Evolutionary conservation across 1,140 invertebrate genomes (phyloP), one percentile per base, ranked within the genome.

Genomic region (Hyposmocoma kahamanoa): DNA sequence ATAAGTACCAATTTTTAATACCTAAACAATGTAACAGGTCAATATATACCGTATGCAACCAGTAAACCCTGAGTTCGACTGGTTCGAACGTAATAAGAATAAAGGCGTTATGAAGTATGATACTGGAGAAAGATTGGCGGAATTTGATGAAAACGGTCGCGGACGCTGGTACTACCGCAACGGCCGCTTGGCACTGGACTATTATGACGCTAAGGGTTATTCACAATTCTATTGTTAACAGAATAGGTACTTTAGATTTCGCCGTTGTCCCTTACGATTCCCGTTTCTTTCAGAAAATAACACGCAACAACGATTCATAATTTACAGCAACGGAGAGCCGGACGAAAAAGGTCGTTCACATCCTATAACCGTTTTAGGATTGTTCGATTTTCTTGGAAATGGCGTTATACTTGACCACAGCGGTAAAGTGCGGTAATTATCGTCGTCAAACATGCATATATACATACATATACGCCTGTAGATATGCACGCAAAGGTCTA

Each of bases 21-120:
- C 11, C 24, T n/a, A n/a, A n/a, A 28, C 11, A 11, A 28, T 6
- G 24, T 39, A 51, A 18, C 46, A 77, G 73, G 59, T 72, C 49
- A 63, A 72, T 42, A 52, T 74, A 15, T 72, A 74, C 17, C 69
- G 61, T 50, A 77, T 74, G 71, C 3, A 50, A 36, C 66, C 73
- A 22, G 50, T 57, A 4, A 22, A 50, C 32, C 39, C 51, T 6
- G 28, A 67, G 20, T 50, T 50, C 18, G 58, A 69, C 28, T 77
- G 73, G 73, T 71, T 74, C 45, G 38, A 56, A 13, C 52, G 47
- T 0, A 41, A 72, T 34, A 62, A 50, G 11, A 13, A 59, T 6
- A 18, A 54, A 10, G 54, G 42, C 22, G 13, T 44, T 3, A 45
- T 65, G 20, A 59, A 46, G 42, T 72, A 74, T 30, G 57, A 62